Evolutionary conservation across 1,140 invertebrate species (phyloP).

Genomic region (Hermatobates lingyangjiaoensis): DNA sequence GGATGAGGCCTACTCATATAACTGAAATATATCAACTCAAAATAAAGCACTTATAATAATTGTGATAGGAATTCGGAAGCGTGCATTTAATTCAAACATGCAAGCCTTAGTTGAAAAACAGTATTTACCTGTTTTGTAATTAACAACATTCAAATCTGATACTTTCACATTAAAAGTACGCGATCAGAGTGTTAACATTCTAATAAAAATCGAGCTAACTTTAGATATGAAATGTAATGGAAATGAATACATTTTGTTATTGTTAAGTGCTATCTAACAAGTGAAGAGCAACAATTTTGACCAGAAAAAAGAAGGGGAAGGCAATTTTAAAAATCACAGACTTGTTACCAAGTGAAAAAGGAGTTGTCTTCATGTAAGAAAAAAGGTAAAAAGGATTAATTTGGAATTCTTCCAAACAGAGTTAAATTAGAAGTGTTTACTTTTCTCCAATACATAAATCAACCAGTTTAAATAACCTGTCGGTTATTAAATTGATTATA

Average conservation of each 20-base stretch:
- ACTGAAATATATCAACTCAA: too few species aligned
- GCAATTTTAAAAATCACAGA: constrained; percentile 16
- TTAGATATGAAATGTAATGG: too few species aligned
- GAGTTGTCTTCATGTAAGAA: neutral
- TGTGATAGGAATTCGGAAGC: too few species aligned
- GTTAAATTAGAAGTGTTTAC: neutral
- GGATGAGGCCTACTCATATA: too few species aligned
- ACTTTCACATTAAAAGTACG: neutral
- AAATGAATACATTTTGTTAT: neutral
- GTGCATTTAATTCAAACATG: neutral
- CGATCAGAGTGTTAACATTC: neutral
- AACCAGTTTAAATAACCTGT: neutral
- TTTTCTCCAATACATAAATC: too few species aligned
- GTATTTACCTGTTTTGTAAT: neutral
- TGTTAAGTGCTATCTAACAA: constrained; percentile 12
- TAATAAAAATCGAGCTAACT: neutral
- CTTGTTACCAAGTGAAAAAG: constrained; percentile 4
- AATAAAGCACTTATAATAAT: too few species aligned
- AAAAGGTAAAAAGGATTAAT: neutral
- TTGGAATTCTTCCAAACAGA: neutral
- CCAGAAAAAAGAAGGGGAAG: constrained; percentile 9
- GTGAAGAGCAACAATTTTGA: constrained; percentile 7
- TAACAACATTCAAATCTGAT: neutral
- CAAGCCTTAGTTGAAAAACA: neutral
- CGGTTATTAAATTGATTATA: neutral